Evolutionary conservation across 2,797 vertebrate species (phyloP).

Genomic region (Echeneis naucrates): DNA sequence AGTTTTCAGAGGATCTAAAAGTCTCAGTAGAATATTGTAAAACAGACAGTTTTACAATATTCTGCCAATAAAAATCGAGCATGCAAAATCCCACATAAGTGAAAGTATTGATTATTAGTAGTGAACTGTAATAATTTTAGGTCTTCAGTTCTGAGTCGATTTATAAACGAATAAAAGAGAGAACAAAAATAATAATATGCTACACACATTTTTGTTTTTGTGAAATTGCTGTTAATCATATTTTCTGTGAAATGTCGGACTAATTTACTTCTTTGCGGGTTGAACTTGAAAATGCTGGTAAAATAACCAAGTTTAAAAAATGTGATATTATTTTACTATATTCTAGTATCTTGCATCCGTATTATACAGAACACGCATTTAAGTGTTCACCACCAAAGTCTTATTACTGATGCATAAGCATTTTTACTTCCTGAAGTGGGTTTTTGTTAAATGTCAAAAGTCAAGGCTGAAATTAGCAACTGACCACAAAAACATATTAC

Average conservation of each 20-base stretch:
- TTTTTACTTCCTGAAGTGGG: conserved; percentile 66
- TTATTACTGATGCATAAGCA: conserved; percentile 1
- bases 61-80: neutral
- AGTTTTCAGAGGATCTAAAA: neutral
- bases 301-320: no score
- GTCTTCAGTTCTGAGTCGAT: neutral
- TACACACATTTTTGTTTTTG: neutral
- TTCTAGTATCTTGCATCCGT: neutral
- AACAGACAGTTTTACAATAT: no score
- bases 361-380: neutral
- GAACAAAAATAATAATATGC: neutral
- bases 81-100: neutral
- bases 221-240: no score
- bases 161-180: neutral
- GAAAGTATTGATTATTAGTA: neutral
- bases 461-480: conserved; percentile 40
- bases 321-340: neutral
- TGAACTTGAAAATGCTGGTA: neutral
- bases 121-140: neutral
- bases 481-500: conserved; percentile 57
- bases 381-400: conserved; percentile 1
- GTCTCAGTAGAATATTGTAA: neutral
- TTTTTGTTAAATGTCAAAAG: conserved; percentile 76
- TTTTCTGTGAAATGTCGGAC: neutral
- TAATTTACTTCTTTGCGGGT: neutral